Percentiles rank a stretch among this genome's conserved stretches.
Conservation (phyloP, 2,797 vertebrate genomes). For the Betta splendens region DNA sequence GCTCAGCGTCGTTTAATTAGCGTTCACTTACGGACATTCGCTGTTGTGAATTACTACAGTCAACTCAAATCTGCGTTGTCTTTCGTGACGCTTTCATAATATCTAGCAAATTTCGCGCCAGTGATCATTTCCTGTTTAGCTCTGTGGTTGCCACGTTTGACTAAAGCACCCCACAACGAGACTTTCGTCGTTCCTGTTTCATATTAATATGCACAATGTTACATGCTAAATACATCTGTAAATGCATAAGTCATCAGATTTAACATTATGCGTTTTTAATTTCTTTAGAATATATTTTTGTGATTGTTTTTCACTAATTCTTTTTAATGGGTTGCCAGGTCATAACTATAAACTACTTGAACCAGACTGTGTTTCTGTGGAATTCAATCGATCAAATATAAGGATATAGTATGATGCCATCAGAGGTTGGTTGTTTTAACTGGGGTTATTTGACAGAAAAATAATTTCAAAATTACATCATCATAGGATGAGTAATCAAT, state of each 20-base stretch:
- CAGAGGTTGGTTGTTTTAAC: no score
- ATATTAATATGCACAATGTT: neutral
- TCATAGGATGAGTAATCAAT: no score
- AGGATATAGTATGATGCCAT: no score
- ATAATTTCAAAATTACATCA: no score
- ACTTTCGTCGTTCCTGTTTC: neutral
- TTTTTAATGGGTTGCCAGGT: neutral
- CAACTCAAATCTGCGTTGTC: fast-evolving
- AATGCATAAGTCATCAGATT: neutral
- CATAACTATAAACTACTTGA: neutral
- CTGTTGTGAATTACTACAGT: neutral
- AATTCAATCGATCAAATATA: no score
- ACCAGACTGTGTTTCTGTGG: no score
- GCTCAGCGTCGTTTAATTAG: neutral
- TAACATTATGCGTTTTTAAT: neutral
- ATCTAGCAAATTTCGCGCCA: constrained; percentile 60
- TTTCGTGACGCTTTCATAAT: constrained; percentile 22
- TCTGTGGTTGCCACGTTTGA: constrained; percentile 57
- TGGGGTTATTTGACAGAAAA: no score
- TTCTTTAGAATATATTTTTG: neutral
- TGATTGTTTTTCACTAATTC: neutral
- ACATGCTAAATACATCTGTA: neutral
- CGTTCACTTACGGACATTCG: no score
- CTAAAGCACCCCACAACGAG: neutral
- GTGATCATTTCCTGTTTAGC: constrained; percentile 57